Conservation (phyloP, 1,140 invertebrate genomes). For the Littorina saxatilis region DNA sequence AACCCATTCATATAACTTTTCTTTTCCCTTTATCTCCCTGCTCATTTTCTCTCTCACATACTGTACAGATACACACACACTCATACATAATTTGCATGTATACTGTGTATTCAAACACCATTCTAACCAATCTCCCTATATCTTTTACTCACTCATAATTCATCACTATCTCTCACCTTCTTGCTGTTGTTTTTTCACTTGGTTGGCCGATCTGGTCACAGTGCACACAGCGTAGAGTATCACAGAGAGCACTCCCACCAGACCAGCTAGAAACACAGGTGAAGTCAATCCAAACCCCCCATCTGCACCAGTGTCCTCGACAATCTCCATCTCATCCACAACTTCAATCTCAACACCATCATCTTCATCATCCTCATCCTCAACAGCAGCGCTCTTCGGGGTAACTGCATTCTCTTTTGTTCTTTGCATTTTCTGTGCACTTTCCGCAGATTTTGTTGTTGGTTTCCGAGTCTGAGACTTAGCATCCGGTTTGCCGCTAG, state of each 20-base stretch:
- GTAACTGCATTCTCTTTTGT: not conserved
- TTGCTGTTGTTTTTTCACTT: not conserved
- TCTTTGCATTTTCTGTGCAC: not conserved
- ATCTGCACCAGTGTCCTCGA: not conserved
- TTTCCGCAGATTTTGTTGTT: too few relatives aligned
- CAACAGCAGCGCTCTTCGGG: not conserved
- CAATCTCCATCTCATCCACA: slow-evolving; percentile 18
- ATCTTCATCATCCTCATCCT: slow-evolving; percentile 24
- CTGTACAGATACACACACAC: too few relatives aligned
- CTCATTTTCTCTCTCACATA: too few relatives aligned
- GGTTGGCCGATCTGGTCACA: not conserved
- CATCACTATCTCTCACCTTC: too few relatives aligned
- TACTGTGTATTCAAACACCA: too few relatives aligned
- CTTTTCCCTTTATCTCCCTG: too few relatives aligned
- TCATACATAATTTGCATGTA: too few relatives aligned
- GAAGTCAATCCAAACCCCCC: not conserved
- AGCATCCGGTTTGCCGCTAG: too few relatives aligned
- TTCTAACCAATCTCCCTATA: too few relatives aligned
- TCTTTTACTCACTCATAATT: too few relatives aligned
- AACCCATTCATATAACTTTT: too few relatives aligned
- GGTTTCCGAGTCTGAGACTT: too few relatives aligned
- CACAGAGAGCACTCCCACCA: not conserved
- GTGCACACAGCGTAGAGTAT: not conserved
- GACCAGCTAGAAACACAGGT: not conserved
- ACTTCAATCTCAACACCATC: slow-evolving; percentile 30